Percentiles rank a stretch among this genome's conserved stretches.
These are phyloP conservation scores for Cacoxenus indagator DNA, from an alignment of 2,888 invertebrate genomes.

Conservation along the genomic window DNA sequence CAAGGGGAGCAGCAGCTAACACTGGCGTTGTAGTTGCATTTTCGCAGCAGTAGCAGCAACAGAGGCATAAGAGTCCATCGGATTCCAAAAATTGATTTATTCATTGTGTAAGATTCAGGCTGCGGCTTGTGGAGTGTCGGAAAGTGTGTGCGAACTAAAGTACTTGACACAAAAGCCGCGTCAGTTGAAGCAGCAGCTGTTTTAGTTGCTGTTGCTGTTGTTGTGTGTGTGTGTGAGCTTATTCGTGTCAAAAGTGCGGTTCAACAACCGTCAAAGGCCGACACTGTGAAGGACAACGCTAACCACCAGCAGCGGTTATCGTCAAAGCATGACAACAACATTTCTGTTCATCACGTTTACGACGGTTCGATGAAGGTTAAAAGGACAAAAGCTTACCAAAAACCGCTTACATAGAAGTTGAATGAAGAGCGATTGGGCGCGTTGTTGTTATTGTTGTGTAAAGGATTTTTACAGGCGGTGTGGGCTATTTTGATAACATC, in stretches of 20 bases:
- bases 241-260: neutral
- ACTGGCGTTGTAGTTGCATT: neutral
- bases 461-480: neutral
- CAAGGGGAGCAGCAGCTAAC: neutral
- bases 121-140: neutral
- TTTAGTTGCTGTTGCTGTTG: neutral
- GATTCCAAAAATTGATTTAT: neutral
- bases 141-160: neutral
- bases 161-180: neutral
- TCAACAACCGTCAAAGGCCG: conserved; percentile 7
- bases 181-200: neutral
- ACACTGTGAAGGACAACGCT: neutral
- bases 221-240: neutral
- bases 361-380: conserved; percentile 3
- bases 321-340: neutral
- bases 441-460: too few species aligned
- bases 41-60: neutral
- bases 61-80: conserved; percentile 10
- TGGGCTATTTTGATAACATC: neutral
- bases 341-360: neutral
- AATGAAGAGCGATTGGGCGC: too few species aligned
- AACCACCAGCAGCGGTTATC: neutral
- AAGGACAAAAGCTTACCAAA: neutral
- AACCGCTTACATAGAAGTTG: neutral
- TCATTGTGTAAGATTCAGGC: neutral